Evolutionary conservation across 2,888 invertebrate species (phyloP), one percentile per base, ranked within the genome.

Genomic region (Oligia latruncula): DNA sequence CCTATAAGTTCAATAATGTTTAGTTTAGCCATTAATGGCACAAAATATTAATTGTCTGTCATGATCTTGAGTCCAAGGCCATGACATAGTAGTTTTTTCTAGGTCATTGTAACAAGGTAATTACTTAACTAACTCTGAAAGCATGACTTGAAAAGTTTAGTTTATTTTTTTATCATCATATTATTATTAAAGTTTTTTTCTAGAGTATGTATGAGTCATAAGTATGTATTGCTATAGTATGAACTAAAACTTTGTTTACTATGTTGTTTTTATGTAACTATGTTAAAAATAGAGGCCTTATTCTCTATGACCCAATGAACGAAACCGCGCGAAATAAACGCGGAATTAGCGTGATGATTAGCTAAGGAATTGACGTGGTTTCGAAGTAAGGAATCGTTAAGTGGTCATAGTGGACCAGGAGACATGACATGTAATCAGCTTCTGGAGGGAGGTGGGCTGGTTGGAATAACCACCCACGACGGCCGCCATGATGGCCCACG

Each of bases 11-110:
- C 35, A 77, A 68, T 83, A 55, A 74, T 81, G 46, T 81, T 55
- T 74, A n/a, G 46, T 81, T 55, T 74, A n/a, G 64, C 20, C 46
- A 82, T 65, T 40, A 29, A 11, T 40, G 20, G 58, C 23, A 83
- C 43, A 79, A 68, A 55, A 71, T 84, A 70, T 82, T 20, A 80
- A 80, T 49, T 40, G 73, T 64, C 73, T 80, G 68, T 81, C 68
- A 46, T 68, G 68, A 65, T 40, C 58, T 40, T 65, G 74, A 40
- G 17, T 70, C 11, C 81, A 82, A 82, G 82, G 81, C 55, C 74
- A 65, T 17, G 70, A 40, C 23, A 46, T 58, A 67, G 40, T 64
- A 43, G 64, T 81, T 84, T 64, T 85, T 85, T 73, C 73, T 82
- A 40, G 23, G 58, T 70, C 68, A 81, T 66, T 52, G 60, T 71